These are phyloP conservation scores for Phylloscopus collybita DNA, from an alignment of 2,797 vertebrate genomes.

Conservation along the genomic window DNA sequence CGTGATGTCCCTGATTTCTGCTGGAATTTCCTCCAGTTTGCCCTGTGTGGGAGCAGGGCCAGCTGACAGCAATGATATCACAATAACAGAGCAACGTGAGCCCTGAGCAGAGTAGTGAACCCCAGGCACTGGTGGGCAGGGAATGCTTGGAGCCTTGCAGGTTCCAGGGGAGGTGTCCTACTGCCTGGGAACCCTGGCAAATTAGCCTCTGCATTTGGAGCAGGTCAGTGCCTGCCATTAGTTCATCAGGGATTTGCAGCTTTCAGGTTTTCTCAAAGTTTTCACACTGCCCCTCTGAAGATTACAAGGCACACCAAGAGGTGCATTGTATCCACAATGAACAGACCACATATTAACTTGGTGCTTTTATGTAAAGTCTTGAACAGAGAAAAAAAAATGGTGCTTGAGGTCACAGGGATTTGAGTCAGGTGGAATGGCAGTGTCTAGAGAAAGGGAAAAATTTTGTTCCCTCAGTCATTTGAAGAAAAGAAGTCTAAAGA, in stretches of 20 bases:
- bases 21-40: background rate
- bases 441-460: constrained; percentile 23
- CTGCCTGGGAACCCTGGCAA: background rate
- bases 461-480: background rate
- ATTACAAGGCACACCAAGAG: background rate
- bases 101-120: background rate
- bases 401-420: background rate
- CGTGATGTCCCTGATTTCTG: background rate
- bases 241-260: background rate
- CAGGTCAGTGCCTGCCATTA: background rate
- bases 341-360: background rate
- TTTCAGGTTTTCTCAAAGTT: background rate
- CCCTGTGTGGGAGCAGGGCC: background rate
- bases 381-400: background rate
- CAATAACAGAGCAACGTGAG: background rate
- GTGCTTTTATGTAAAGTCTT: background rate
- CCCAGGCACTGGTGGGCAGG: background rate
- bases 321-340: background rate
- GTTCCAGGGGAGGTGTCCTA: background rate
- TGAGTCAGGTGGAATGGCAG: background rate
- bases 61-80: rapidly evolving
- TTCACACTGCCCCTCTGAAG: background rate
- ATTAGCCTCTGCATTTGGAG: background rate
- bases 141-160: background rate
- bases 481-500: background rate